These are phyloP conservation scores for Oreotrochilus melanogaster DNA, from an alignment of 2,113 vertebrate species.

Conservation along the genomic window DNA sequence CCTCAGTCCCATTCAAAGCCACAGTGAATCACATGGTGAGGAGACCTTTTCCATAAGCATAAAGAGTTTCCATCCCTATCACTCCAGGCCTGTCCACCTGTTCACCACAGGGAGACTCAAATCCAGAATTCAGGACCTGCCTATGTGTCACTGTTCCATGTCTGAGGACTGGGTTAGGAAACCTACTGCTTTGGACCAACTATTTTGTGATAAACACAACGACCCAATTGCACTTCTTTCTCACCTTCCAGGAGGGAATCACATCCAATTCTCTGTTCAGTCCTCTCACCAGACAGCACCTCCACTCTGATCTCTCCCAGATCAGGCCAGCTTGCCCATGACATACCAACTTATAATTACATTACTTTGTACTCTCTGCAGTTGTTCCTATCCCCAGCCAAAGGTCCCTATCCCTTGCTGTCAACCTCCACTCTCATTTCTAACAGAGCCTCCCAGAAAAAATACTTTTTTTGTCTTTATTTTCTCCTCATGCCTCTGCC, in stretches of 20 bases:
- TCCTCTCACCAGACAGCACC: neutral
- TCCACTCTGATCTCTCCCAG: neutral
- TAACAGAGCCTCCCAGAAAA: neutral
- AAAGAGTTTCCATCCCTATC: neutral
- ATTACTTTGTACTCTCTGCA: neutral
- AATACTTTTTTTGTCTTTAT: neutral
- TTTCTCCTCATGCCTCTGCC: neutral
- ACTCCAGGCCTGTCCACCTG: neutral
- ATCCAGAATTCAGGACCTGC: neutral
- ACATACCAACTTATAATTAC: accelerated
- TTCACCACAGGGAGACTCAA: neutral
- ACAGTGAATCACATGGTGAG: accelerated
- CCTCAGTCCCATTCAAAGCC: neutral
- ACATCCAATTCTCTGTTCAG: neutral
- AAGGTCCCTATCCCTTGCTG: neutral
- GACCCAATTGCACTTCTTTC: neutral
- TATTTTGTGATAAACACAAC: neutral
- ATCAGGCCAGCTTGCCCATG: neutral
- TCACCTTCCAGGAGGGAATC: neutral
- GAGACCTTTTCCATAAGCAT: neutral
- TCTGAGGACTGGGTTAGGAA: neutral
- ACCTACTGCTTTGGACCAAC: neutral
- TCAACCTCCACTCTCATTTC: neutral
- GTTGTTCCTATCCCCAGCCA: neutral
- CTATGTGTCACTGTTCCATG: neutral